Conservation (phyloP, 2,113 vertebrate genomes). For the Terrapene triunguis region DNA sequence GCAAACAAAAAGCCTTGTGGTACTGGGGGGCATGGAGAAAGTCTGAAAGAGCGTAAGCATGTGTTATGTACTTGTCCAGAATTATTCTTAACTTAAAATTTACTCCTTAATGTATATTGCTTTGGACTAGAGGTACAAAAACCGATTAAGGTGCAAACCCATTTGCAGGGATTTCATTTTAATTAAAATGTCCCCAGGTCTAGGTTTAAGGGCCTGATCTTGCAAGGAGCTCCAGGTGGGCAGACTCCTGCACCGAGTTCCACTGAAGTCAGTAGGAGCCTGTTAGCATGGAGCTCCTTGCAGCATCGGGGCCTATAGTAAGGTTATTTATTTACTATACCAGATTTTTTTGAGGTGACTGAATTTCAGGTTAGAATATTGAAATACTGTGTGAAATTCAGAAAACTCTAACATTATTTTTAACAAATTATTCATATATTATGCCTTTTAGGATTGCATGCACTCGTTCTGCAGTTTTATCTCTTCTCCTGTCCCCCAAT, state of each 20-base stretch:
- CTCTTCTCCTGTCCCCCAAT: not conserved
- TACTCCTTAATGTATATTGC: not conserved
- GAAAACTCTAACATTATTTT: not conserved
- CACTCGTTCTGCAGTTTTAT: not conserved
- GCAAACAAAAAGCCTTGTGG: not conserved
- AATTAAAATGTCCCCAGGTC: not conserved
- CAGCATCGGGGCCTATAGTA: not conserved
- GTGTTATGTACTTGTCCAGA: not conserved
- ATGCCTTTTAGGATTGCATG: not conserved
- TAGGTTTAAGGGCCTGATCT: not conserved
- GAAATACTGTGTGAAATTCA: not conserved
- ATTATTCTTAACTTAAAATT: not conserved
- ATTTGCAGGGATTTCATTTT: not conserved
- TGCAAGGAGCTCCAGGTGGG: fast-evolving
- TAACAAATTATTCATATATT: not conserved
- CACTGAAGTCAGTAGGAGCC: not conserved
- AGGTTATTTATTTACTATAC: not conserved
- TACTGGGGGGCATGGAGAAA: not conserved
- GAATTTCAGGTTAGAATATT: not conserved
- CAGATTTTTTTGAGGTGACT: not conserved
- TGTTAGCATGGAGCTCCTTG: not conserved
- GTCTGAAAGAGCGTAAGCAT: not conserved
- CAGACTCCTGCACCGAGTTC: not conserved
- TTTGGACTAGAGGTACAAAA: not conserved
- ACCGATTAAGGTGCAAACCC: not conserved